Base-by-base conservation (phyloP, 2,888 invertebrate genomes). In the Campoplex capitator region DNA sequence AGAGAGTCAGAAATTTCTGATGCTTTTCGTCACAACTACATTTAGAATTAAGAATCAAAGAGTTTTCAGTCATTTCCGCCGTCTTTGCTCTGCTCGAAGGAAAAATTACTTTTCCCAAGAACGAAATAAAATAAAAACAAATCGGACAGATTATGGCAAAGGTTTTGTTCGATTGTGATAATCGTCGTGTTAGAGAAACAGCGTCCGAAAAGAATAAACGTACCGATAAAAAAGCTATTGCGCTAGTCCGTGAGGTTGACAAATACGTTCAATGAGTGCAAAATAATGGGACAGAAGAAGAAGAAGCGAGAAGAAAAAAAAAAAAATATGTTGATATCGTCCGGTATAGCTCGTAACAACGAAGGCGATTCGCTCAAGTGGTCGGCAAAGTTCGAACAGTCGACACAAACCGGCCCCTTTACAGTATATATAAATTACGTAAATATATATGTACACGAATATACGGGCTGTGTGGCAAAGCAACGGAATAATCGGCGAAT, bases 401-500 rank as follows among this genome's bases (percentile, higher is more conserved):
- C 75, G 58, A 62, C 16, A 45, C 58, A 38, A 74, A 74, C 73
- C 23, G 73, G 73, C 56, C 73, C 73, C 73, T 56, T 18, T 38
- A 42, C 67, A n/a, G 67, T 67, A 42, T 67, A 65, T 35, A 67
- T 48, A n/a, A 45, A 42, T 42, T 16, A 51, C 16, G 32, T 8
- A 45, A 28, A 54, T 35, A 74, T 58, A 58, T 45, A 18, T 75
- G 28, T 62, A 75, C 45, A 62, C 54, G 32, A 18, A 54, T 73
- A 62, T 76, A 65, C 35, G 65, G 73, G 73, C n/a, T 32, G 32
- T 54, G 65, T 65, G 65, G 65, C 45, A 65, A 76, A 76, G 65
- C 45, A 76, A 76, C 65, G 67, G 38, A 78, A 38, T 67, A 78
- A 71, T 68, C 45, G 70, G 38, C 70, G 51, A 83, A 83, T 76